Evolutionary conservation across 1,140 invertebrate genomes (phyloP), one percentile per base, ranked within the genome.

Genomic region (Orius insidiosus): DNA sequence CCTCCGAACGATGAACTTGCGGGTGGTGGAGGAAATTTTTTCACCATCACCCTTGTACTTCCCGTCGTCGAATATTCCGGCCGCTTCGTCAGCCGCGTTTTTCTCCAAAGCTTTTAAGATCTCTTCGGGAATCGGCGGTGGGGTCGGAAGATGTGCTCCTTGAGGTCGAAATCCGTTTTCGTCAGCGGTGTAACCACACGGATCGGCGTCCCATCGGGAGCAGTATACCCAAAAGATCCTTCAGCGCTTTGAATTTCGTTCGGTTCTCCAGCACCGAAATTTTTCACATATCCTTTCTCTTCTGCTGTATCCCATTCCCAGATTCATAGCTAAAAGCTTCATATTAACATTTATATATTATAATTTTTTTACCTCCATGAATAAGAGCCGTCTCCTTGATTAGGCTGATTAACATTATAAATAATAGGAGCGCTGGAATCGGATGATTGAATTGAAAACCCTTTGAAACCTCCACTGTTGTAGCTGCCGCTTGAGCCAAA

Each of bases 291-390:
- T 11, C 72, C 73, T 51, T 65, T 63, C 11, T 74, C 74, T 52
- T 74, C 66, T 4, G 66, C 71, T 75, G 73, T 31, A 82, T 83
- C 4, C 79, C 78, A 48, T 83, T 81, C 19, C 69, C 77, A 9
- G 78, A 75, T 61, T 82, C 71, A 47, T 47, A 47, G 9, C 46
- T 39, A 30, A 3, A 37, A 34, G n/a, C n/a, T n/a, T n/a, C n/a
- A 16, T 14, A 4, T 11, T 24, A 24, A 24, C 3, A 24, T 24
- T 4, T 24, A 3, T 24, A 24, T 24, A 24, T 24, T 24, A n/a
- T n/a, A n/a, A n/a, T 14, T 31, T 43, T 1, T 36, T 51, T 47
- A 52, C 52, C n/a, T 53, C 47, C 49, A 53, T 18, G 52, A 52
- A 40, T 53, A 53, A 15, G 52, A 51, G 18, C n/a, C 52, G 30